Base-by-base conservation (phyloP, 2,113 vertebrate genomes). In the Erinaceus europaeus region DNA sequence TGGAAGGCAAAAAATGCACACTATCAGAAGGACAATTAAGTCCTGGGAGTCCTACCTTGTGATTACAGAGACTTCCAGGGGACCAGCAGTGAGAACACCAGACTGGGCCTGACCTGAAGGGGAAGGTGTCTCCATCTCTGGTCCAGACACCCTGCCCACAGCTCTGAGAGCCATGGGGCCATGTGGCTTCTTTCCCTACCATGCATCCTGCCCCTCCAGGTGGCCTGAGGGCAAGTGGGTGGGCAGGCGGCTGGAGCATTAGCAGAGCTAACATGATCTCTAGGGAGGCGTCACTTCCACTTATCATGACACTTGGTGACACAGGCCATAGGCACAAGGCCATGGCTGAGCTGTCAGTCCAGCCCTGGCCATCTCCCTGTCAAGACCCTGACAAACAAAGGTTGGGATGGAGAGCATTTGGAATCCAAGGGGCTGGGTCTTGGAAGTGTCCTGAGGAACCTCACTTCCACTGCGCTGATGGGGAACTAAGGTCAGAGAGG, bases 171-270 rank as follows among this genome's bases (percentile, higher is more conserved):
- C 79, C 91, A 34, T 5, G 15, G 79, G 85, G 93, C 95, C 94
- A 95, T 94, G 89, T 94, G 95, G 93, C 89, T 94, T 94, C 84
- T 91, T 91, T 93, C n/a, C 29, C 32, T 74, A 67, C 55, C 91
- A 84, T 78, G 84, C 27, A 29, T 81, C 78, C 93, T 90, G 71
- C 74, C 87, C 75, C 34, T 84, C n/a, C 61, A 82, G 74, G 89
- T 67, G 44, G 92, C 93, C 62, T 86, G 92, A 91, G 93, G 94
- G 72, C 71, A 76, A 77, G 81, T 61, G 75, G 67, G 81, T 62
- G 62, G 67, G 76, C n/a, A 67, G 85, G 57, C 38, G 36, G 84
- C 91, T 83, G 79, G 65, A 86, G 67, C 84, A 46, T 93, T 95
- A 94, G 85, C 92, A 74, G 88, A 82, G 79, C 85, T 88, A 83